A percentile compares a stretch with the other conserved stretches of the same genome.
Evolutionary conservation across 2,797 vertebrate genomes (phyloP).

Genomic region (Cossypha heuglini): DNA sequence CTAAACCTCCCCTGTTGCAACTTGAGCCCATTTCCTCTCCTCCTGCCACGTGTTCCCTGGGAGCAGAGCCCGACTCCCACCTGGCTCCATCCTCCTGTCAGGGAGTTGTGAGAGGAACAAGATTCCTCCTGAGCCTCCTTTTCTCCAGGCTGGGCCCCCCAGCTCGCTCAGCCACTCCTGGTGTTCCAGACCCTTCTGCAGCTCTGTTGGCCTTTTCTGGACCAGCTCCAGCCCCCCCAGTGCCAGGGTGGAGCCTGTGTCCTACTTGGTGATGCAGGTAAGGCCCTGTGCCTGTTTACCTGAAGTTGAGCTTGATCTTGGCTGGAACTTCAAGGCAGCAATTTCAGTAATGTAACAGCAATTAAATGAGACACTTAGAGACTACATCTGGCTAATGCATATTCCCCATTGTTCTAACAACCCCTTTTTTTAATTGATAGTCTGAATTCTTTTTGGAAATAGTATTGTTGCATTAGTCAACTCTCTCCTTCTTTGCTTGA

Average conservation of each 20-base stretch:
- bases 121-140: not conserved
- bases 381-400: not conserved
- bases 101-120: not conserved
- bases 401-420: not conserved
- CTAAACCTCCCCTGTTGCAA: not conserved
- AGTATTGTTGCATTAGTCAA: not conserved
- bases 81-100: not conserved
- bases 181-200: not conserved
- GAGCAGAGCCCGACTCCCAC: not conserved
- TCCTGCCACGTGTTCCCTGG: not conserved
- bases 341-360: not conserved
- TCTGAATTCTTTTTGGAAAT: slow-evolving; percentile 7
- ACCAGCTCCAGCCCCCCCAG: not conserved
- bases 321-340: not conserved
- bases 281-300: not conserved
- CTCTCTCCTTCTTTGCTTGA: not conserved
- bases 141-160: not conserved
- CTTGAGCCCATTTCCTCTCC: not conserved
- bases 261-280: not conserved
- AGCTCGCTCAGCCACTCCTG: not conserved
- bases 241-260: not conserved
- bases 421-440: not conserved
- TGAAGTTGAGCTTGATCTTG: not conserved
- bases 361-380: not conserved
- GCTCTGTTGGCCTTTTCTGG: not conserved